These are phyloP conservation scores for Artibeus lituratus DNA, from an alignment of 2,797 vertebrate genomes.

Conservation along the genomic window DNA sequence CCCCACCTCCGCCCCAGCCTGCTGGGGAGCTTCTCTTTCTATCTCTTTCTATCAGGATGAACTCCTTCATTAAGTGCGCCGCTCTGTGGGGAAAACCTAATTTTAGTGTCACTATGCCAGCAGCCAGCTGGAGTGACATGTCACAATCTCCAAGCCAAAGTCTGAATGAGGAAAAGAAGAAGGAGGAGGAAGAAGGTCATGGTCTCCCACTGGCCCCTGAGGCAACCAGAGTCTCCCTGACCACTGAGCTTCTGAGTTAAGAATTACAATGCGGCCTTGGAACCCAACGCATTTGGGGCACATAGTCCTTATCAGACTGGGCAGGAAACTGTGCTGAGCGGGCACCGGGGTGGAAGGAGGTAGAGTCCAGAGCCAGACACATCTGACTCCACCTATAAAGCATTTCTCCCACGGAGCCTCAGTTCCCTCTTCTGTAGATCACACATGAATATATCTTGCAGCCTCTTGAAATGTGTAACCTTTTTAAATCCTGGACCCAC, in stretches of 20 bases:
- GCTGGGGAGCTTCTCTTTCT: neutral
- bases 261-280: neutral
- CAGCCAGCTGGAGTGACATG: slow-evolving; percentile 49
- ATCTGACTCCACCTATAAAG: neutral
- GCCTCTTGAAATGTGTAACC: neutral
- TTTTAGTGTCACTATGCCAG: slow-evolving; percentile 28
- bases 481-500: neutral
- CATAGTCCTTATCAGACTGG: accelerated
- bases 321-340: accelerated
- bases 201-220: accelerated
- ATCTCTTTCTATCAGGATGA: neutral
- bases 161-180: neutral
- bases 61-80: slow-evolving; percentile 33
- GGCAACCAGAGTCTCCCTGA: neutral
- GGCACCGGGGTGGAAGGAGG: accelerated
- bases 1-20: neutral
- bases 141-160: slow-evolving; percentile 28
- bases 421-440: neutral
- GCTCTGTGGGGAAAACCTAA: slow-evolving; percentile 50
- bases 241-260: neutral
- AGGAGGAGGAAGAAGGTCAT: neutral
- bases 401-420: neutral
- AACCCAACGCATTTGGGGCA: neutral
- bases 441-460: neutral
- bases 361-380: neutral